Evolutionary conservation across 2,888 invertebrate species (phyloP), one percentile per base, ranked within the genome.

Genomic region (Sarcophaga subvicina): DNA sequence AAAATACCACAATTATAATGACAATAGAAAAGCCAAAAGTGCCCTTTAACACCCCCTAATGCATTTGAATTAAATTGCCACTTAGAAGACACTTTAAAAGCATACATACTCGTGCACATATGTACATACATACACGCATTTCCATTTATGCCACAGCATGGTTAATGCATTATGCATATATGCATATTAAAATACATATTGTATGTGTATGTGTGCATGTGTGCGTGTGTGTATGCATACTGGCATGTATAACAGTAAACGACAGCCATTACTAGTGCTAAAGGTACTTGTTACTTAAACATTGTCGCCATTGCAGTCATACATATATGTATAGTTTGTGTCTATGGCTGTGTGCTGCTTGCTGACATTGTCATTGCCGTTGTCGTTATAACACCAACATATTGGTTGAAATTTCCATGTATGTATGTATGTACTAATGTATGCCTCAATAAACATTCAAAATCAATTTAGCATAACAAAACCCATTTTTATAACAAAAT

Each of bases 401-500:
- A 25, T 37, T 37, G 37, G 10, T 37, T 8, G 37, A 37, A 37
- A 37, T 37, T 37, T 37, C 37, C 2, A 37, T 37, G 37, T 37
- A 37, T 37, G 37, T 80, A 22, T 22, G 22, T 22, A 22, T 22
- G 22, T 22, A 22, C 22, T 22, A 22, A 22, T 22, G 22, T 22
- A 69, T 79, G 73, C 67, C 82, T 83, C 73, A 83, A 77, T 85
- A 87, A 83, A 85, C 85, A 83, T 83, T 87, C 77, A 85, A 87
- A 85, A 85, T 85, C 85, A 85, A 85, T 85, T 87, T 85, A 84
- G 76, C 82, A 78, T 80, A 87, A 85, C 82, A 83, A 80, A 85
- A 83, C 69, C 80, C 80, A 83, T 85, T 83, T 80, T 87, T 67
- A 85, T 71, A 85, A 83, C 77, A 62, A 85, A 80, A 83, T 83